These are phyloP conservation scores for Dissostichus mawsoni DNA, from an alignment of 2,113 vertebrate species.

Conservation along the genomic window DNA sequence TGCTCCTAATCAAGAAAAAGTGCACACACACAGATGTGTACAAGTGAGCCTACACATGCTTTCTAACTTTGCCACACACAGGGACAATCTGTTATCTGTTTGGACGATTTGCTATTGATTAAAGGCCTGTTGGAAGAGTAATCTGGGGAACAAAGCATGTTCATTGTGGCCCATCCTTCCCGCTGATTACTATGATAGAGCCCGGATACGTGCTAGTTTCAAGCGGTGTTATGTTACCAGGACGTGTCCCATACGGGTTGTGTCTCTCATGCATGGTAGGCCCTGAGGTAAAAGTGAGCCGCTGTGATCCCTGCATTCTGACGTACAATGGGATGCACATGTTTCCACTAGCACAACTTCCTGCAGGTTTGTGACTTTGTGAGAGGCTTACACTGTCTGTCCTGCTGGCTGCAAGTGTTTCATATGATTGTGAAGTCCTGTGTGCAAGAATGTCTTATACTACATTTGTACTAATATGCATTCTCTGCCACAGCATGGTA, in stretches of 20 bases:
- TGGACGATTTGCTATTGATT: constrained; percentile 31
- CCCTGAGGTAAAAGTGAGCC: constrained; percentile 28
- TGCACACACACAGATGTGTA: not conserved
- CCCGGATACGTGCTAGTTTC: constrained; percentile 31
- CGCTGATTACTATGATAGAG: constrained; percentile 33
- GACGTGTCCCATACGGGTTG: constrained; percentile 28
- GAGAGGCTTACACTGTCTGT: constrained; percentile 24
- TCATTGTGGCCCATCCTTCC: not conserved
- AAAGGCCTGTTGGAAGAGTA: not conserved
- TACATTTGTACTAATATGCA: constrained; percentile 3
- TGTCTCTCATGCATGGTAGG: constrained; percentile 27
- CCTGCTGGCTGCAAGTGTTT: constrained; percentile 5
- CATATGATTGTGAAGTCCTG: not conserved
- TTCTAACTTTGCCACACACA: constrained; percentile 6
- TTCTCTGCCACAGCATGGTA: not conserved
- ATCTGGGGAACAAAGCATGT: constrained; percentile 41
- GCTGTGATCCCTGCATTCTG: constrained; percentile 40
- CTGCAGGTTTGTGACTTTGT: constrained; percentile 44
- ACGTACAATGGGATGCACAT: constrained; percentile 67
- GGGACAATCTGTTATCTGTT: constrained; percentile 48
- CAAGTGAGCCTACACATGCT: not conserved
- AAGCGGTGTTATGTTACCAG: constrained; percentile 42
- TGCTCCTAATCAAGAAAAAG: constrained; percentile 19
- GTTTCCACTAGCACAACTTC: constrained; percentile 62
- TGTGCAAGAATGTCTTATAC: constrained; percentile 12